Evolutionary conservation across 2,113 vertebrate species (phyloP), one percentile per base, ranked within the genome.

Genomic region (Petaurus breviceps): DNA sequence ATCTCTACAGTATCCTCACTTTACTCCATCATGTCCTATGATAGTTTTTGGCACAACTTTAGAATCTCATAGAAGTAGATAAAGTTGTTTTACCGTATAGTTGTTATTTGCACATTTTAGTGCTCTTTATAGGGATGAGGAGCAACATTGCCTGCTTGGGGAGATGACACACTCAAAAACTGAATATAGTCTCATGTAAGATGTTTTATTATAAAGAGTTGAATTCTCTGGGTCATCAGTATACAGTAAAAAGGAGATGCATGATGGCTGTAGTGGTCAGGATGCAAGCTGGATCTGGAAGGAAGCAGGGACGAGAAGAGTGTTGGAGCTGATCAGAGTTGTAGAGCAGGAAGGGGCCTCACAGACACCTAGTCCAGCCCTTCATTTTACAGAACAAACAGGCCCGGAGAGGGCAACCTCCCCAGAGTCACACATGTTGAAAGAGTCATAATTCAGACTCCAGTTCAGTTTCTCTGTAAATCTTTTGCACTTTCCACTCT

Each of bases 11-110:
- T 95, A 93, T 77, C 51, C 51, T 90, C 25, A 23, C 3, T 50
- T 95, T 94, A 96, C 55, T 16, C 16, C 26, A 52, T 89, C 91
- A 50, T 94, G 10, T 2, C 91, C 68, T 24, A 93, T 95, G 89
- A 84, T 31, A 90, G 8, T 92, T 92, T 90, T 77, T 84, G n/a
- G 22, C 6, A 22, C 37, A 8, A 84, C n/a, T 84, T 84, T 22
- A 43, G 57, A 61, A 37, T 84, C 68, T 19, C n/a, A 43, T 22
- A 43, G n/a, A 84, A 43, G 6, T 43, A 43, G 37, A 19, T n/a
- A 77, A 22, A n/a, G 14, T 84, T 19, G 12, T 84, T 84, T 84
- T 84, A 84, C 68, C n/a, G 19, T 43, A n/a, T 84, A 43, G 37
- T 1, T 84, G 7, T 84, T 43, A 22, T 7, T 1, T 84, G n/a